A percentile compares a stretch with the other conserved stretches of the same genome.
These are phyloP conservation scores for Agonopterix alstromeriana DNA, from an alignment of 2,888 invertebrate genomes.

Conservation along the genomic window DNA sequence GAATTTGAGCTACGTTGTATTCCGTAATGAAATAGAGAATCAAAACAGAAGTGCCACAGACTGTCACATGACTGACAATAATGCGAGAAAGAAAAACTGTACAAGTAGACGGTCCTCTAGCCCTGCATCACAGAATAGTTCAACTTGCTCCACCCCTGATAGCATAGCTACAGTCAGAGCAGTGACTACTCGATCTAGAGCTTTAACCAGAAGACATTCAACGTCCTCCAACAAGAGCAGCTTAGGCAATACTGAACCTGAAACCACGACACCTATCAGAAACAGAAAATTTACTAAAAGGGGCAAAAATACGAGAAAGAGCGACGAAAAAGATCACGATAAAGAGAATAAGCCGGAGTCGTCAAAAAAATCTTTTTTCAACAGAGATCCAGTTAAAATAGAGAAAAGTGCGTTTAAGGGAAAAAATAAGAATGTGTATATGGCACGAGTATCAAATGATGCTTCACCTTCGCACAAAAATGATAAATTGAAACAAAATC, in stretches of 20 bases:
- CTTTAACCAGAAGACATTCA: constrained; percentile 27
- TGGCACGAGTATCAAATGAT: constrained; percentile 34
- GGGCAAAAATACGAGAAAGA: constrained; percentile 26
- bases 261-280: constrained; percentile 26
- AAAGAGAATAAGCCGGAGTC: constrained; percentile 53
- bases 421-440: constrained; percentile 33
- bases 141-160: constrained; percentile 52
- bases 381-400: constrained; percentile 20
- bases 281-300: constrained; percentile 36
- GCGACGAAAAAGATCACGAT: constrained; percentile 25
- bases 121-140: constrained; percentile 44
- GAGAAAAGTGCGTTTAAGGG: constrained; percentile 25
- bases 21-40: constrained; percentile 27
- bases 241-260: constrained; percentile 32
- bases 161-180: constrained; percentile 53
- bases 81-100: constrained; percentile 15
- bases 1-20: constrained; percentile 38
- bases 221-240: constrained; percentile 30
- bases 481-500: constrained; percentile 22
- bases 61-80: constrained; percentile 20
- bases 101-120: constrained; percentile 23
- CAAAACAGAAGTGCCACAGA: not conserved
- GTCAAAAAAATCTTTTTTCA: constrained; percentile 22
- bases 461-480: constrained; percentile 19
- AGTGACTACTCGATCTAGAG: constrained; percentile 23